These are phyloP conservation scores for Tethya wilhelma DNA, from an alignment of 37 sponge, comb jelly and placozoan species.

Conservation along the genomic window DNA sequence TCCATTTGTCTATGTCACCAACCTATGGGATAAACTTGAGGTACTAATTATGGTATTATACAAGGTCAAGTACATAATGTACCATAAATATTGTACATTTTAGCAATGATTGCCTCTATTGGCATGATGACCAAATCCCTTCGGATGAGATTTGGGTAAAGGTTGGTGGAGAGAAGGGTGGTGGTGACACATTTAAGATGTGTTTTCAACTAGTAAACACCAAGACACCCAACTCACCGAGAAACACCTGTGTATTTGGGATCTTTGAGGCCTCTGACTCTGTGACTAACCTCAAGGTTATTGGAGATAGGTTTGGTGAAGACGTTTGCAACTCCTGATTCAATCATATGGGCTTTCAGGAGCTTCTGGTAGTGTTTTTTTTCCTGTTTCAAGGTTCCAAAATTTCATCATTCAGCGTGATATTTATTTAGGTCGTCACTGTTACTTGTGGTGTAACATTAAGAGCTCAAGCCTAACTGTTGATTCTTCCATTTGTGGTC, in stretches of 20 bases:
- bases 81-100: background rate
- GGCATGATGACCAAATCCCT: slow-evolving; percentile 56
- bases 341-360: slow-evolving; percentile 36
- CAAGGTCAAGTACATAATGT: background rate
- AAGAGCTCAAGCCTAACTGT: background rate
- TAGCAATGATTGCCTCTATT: background rate
- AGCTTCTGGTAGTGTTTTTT: slow-evolving; percentile 36
- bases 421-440: slow-evolving; percentile 41
- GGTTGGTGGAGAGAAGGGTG: slow-evolving; percentile 62
- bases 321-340: slow-evolving; percentile 7
- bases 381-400: no score
- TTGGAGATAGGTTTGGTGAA: slow-evolving; percentile 9
- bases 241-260: slow-evolving; percentile 43
- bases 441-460: slow-evolving; percentile 50
- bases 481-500: background rate
- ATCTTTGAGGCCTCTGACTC: slow-evolving; percentile 35
- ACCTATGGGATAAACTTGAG: slow-evolving; percentile 13
- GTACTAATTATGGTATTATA: background rate
- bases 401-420: no score
- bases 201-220: slow-evolving; percentile 42
- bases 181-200: no score
- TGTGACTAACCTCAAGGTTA: slow-evolving; percentile 34
- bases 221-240: slow-evolving; percentile 24
- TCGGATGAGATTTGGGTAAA: slow-evolving; percentile 53
- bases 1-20: slow-evolving; percentile 24